Base-by-base conservation (phyloP, 2,113 vertebrate genomes). In the Serinus canaria region DNA sequence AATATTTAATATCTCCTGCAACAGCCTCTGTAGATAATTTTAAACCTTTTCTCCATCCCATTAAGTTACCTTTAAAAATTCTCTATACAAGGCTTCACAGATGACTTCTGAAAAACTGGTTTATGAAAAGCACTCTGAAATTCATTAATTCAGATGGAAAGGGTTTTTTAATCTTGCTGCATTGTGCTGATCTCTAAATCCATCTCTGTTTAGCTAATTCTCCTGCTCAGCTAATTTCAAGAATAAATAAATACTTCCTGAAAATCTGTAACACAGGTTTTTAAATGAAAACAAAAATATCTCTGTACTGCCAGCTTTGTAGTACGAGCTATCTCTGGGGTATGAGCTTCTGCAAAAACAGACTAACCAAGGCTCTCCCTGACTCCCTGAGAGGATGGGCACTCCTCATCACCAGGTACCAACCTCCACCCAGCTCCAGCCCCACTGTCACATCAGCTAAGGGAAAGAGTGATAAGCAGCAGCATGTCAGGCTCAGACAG, bases 1-100 rank as follows among this genome's bases (percentile, higher is more conserved):
- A 99, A 98, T 98, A 98, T 98, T 98, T 99, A 99, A 99, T 99
- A 99, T 98, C 98, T 97, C 90, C 86, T 97, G 94, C 98, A 97
- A 98, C 96, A 98, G 97, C 97, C 95, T 89, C 94, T 96, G 95
- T 96, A 98, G 98, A 98, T 98, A 97, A 98, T 98, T 98, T 98
- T 98, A 98, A 95, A 98, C 98, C 98, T 98, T 98, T 98, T 98
- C 98, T 98, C 98, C 98, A 99, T 98, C 96, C 98, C 98, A 98
- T 98, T 98, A 98, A 98, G 97, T 98, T 98, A 98, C 97, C 97
- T 99, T 98, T 98, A 98, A 97, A 97, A 98, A 98, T 98, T 97
- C 97, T 97, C 98, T 97, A 96, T 96, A 96, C 53, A 96, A 96
- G 96, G 95, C 97, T 98, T 98, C 97, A 89, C 62, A 95, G 83